Evolutionary conservation across 2,888 invertebrate species (phyloP).

Genomic region (Archips crataeganus): DNA sequence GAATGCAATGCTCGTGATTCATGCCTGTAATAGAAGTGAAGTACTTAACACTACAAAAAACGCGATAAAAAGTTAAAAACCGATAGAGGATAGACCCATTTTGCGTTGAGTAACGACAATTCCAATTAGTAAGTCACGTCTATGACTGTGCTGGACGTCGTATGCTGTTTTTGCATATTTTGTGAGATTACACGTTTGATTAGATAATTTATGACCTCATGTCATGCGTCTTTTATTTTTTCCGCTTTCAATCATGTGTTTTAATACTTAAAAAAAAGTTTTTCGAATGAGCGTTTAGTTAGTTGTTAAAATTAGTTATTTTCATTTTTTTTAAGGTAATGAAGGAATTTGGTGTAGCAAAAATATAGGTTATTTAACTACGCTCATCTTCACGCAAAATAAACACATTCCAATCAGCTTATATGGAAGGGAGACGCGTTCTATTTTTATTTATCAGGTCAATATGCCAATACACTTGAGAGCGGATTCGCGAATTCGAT

Average conservation of each 20-base stretch:
- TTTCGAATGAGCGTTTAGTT: no score
- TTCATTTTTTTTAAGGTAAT: no score
- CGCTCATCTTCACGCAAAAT: neutral
- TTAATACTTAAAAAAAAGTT: no score
- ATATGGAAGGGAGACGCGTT: conserved; percentile 25
- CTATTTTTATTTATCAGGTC: conserved; percentile 39
- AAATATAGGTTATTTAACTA: neutral
- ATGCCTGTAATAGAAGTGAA: conserved; percentile 27
- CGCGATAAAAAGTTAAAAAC: conserved; percentile 17
- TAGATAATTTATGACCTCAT: neutral
- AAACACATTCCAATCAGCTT: conserved; percentile 35
- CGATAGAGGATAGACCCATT: conserved; percentile 26
- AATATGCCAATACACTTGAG: conserved; percentile 40
- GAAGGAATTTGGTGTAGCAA: neutral
- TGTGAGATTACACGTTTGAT: conserved; percentile 6
- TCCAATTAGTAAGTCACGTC: conserved; percentile 29
- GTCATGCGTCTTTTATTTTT: no score
- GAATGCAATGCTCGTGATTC: conserved; percentile 36
- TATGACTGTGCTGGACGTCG: neutral
- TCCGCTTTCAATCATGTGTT: no score
- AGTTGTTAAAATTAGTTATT: no score
- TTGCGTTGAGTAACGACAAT: conserved; percentile 33
- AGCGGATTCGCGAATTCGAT: conserved; percentile 42
- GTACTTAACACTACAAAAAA: conserved; percentile 15
- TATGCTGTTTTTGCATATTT: neutral